Conservation (phyloP, 2,113 vertebrate species). For the Oryzias curvinotus region DNA sequence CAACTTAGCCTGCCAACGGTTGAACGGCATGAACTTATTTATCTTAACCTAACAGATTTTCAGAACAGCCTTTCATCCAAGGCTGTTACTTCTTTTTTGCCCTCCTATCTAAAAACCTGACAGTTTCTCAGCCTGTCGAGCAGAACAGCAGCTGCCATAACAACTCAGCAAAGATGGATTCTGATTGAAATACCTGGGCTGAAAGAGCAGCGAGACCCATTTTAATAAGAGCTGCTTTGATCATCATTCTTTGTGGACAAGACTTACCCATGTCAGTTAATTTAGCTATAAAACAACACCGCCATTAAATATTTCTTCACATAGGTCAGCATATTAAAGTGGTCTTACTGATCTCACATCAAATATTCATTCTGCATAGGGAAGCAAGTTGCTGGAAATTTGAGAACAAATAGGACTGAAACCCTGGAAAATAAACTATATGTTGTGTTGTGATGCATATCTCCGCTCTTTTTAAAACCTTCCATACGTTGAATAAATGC, state of each 20-base stretch:
- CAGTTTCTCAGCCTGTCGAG: not conserved
- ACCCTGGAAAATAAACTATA: too few relatives aligned
- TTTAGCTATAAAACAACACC: not conserved
- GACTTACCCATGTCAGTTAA: not conserved
- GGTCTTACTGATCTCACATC: not conserved
- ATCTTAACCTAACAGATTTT: not conserved
- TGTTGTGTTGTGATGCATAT: too few relatives aligned
- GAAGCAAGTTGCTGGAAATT: not conserved
- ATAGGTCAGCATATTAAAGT: not conserved
- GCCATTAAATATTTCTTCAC: too few relatives aligned
- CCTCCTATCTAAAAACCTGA: constrained; percentile 3
- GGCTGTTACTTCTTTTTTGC: not conserved
- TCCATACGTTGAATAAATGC: too few relatives aligned
- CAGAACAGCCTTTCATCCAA: not conserved
- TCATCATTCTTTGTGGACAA: not conserved
- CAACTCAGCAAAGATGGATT: constrained; percentile 4
- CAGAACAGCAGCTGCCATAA: not conserved
- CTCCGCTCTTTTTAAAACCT: too few relatives aligned
- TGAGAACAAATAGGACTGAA: too few relatives aligned
- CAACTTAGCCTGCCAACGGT: too few relatives aligned
- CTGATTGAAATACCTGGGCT: constrained; percentile 11
- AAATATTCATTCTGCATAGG: not conserved
- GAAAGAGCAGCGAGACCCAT: constrained; percentile 3
- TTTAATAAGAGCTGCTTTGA: constrained; percentile 17
- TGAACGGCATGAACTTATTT: too few relatives aligned